phyloP scores from a whole-genome alignment of 1,140 invertebrate species.

The Papilio polytes region DNA sequence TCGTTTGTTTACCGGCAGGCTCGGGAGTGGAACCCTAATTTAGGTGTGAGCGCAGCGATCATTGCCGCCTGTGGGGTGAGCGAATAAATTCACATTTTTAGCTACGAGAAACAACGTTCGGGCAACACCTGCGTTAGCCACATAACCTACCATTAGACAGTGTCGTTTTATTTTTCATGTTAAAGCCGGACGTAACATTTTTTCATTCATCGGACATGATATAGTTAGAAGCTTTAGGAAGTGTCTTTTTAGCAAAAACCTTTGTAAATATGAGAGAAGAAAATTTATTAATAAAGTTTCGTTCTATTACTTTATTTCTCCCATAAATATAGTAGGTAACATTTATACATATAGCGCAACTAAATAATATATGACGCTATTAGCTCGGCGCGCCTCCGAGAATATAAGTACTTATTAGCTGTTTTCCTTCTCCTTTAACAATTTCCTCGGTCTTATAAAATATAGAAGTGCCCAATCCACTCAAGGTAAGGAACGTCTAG shows the following conservation, averaged over 20 bases:
- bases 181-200: conserved; percentile 36
- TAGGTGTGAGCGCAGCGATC: conserved; percentile 73
- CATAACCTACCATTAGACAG: conserved; percentile 63
- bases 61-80: conserved; percentile 67
- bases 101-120: conserved; percentile 57
- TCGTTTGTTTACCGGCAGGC: conserved; percentile 68
- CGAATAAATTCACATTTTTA: conserved; percentile 80
- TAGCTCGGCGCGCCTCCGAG: conserved; percentile 29
- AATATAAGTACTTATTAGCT: conserved; percentile 40
- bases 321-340: conserved; percentile 13
- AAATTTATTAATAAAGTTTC: conserved; percentile 22
- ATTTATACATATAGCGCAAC: conserved; percentile 13
- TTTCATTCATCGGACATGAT: conserved; percentile 13
- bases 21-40: conserved; percentile 76
- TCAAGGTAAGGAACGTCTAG: conserved; percentile 60
- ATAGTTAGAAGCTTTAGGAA: not conserved
- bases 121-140: conserved; percentile 65
- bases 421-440: conserved; percentile 47
- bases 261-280: not conserved
- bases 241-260: not conserved
- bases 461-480: conserved; percentile 60
- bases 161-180: conserved; percentile 56
- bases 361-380: conserved; percentile 37
- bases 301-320: not conserved
- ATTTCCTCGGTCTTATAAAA: conserved; percentile 59